phyloP scores from a whole-genome alignment of 2,797 vertebrate genomes.

The Leucoraja ocellata region DNA sequence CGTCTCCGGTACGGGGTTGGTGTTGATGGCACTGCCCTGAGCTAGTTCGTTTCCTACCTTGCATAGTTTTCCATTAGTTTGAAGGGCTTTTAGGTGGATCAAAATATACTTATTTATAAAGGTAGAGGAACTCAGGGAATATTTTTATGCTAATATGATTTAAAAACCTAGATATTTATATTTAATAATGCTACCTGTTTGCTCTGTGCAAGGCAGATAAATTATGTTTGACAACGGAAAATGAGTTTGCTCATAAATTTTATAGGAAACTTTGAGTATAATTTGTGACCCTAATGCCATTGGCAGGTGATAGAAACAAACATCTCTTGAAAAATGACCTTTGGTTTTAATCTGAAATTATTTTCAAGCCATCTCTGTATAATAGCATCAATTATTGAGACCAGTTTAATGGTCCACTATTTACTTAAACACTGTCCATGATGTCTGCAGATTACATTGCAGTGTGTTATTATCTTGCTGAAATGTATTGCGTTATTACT shows the following conservation, averaged over 20 bases:
- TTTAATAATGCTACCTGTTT: neutral
- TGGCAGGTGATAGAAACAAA: neutral
- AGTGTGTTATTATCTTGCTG: neutral
- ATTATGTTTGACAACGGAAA: neutral
- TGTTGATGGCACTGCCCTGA: too few species aligned
- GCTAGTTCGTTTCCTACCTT: too few species aligned
- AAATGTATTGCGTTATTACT: neutral
- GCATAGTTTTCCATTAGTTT: too few species aligned
- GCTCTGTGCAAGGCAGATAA: neutral
- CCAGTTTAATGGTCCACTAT: neutral
- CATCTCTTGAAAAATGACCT: neutral
- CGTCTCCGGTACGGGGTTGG: too few species aligned
- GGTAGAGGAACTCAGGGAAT: too few species aligned
- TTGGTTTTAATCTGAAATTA: neutral
- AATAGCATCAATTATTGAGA: neutral
- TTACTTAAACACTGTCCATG: neutral
- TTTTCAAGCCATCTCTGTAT: neutral
- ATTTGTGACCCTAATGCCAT: neutral
- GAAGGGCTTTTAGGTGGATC: too few species aligned
- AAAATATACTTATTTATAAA: too few species aligned
- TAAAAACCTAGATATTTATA: neutral
- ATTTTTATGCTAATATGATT: too few species aligned
- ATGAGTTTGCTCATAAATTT: neutral
- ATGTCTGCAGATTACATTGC: neutral
- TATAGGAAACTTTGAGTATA: neutral